Percentiles rank a stretch among this genome's conserved stretches.
Evolutionary conservation across 2,113 vertebrate genomes (phyloP).

Genomic region (Cercocebus atys): DNA sequence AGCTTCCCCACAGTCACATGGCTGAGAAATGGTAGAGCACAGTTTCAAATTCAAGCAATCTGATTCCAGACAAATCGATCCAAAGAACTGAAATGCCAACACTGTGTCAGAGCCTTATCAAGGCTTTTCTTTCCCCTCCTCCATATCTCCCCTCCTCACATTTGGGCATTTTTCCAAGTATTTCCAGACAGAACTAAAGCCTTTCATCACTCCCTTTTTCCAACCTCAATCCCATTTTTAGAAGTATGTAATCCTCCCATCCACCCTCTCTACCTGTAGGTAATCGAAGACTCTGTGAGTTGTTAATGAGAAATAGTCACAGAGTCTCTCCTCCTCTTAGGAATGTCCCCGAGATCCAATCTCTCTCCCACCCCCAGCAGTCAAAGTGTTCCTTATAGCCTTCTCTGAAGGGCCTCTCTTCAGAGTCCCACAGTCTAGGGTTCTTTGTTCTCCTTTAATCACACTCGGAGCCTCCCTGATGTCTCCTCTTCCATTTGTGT

Average conservation of each 20-base stretch:
- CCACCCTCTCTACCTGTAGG: neutral
- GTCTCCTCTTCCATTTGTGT: neutral
- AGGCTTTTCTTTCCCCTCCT: neutral
- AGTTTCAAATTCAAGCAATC: neutral
- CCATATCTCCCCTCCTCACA: neutral
- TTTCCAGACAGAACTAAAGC: conserved; percentile 17
- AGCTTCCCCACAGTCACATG: neutral
- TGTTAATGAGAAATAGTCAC: neutral
- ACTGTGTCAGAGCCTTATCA: neutral
- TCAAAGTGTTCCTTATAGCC: neutral
- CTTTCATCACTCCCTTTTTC: neutral
- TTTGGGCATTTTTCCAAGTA: neutral
- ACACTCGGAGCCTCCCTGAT: neutral
- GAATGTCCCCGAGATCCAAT: neutral
- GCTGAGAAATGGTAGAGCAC: neutral
- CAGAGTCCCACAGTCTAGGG: neutral
- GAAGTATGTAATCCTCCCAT: neutral
- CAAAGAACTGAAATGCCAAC: neutral
- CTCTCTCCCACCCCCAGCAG: neutral
- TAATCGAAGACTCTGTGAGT: neutral
- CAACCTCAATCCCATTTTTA: neutral
- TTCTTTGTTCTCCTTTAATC: neutral
- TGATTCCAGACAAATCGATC: neutral
- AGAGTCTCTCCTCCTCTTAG: neutral
- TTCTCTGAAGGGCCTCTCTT: neutral